Evolutionary conservation across 1,140 invertebrate species (phyloP).

Genomic region (Drosophila nikananu): DNA sequence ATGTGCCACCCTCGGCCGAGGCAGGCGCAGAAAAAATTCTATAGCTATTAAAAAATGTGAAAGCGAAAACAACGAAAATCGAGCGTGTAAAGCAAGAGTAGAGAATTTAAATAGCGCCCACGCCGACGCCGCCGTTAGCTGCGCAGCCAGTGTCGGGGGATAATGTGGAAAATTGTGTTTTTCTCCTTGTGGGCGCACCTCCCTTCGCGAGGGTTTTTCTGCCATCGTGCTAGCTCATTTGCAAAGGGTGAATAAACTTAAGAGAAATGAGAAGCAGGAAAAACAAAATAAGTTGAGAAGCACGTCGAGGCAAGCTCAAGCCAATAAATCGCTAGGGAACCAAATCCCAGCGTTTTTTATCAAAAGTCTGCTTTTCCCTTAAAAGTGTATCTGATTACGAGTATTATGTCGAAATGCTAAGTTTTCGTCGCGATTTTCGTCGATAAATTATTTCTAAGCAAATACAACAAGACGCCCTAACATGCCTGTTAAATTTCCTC

Average conservation of each 20-base stretch:
- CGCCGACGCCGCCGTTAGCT: constrained; percentile 34
- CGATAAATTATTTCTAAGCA: not conserved
- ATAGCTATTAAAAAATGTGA: constrained; percentile 84
- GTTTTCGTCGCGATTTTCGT: not conserved
- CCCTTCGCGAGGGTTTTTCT: constrained; percentile 1
- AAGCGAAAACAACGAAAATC: constrained; percentile 84
- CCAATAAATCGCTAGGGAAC: constrained; percentile 10
- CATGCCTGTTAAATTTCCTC: constrained; percentile 74
- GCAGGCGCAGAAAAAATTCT: constrained; percentile 62
- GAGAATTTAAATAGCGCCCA: constrained; percentile 76
- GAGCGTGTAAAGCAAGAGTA: constrained; percentile 81
- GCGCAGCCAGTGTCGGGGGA: constrained; percentile 47
- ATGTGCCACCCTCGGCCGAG: constrained; percentile 63
- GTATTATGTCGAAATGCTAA: not conserved
- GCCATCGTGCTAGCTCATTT: constrained; percentile 61
- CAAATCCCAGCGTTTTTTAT: not conserved
- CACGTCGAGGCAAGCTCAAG: not conserved
- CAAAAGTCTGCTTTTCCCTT: not conserved
- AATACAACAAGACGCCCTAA: constrained; percentile 19
- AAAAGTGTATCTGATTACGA: constrained; percentile 7
- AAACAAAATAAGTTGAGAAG: constrained; percentile 4
- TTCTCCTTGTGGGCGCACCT: constrained; percentile 50
- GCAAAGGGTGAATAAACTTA: constrained; percentile 82
- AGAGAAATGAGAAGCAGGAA: constrained; percentile 53
- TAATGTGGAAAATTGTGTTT: constrained; percentile 75